A percentile compares a stretch with the other conserved stretches of the same genome.
These are phyloP conservation scores for Scaeva pyrastri DNA, from an alignment of 2,888 invertebrate genomes.

Conservation along the genomic window DNA sequence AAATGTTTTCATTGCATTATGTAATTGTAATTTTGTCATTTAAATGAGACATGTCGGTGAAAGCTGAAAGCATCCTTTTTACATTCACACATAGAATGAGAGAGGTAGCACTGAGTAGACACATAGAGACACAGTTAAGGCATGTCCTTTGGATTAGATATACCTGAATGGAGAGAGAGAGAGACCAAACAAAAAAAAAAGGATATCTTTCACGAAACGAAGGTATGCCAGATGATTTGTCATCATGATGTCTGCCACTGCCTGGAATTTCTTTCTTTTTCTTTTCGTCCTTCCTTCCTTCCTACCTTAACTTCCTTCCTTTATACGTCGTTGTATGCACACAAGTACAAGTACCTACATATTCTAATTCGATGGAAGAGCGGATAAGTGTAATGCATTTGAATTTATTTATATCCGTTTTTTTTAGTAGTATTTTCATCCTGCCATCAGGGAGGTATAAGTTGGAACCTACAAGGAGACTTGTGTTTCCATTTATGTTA, in stretches of 20 bases:
- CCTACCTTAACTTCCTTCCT: no score
- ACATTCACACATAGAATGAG: no score
- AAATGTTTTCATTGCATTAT: conserved; percentile 73
- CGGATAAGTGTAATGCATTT: conserved; percentile 69
- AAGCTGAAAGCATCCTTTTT: conserved; percentile 32
- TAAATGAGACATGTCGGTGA: conserved; percentile 71
- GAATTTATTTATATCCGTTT: conserved; percentile 57
- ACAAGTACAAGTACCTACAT: conserved; percentile 7
- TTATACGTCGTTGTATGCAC: no score
- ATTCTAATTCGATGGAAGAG: conserved; percentile 68
- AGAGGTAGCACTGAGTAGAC: no score
- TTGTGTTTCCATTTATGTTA: conserved; percentile 42
- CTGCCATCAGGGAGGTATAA: neutral
- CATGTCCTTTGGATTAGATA: conserved; percentile 8
- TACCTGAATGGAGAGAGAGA: neutral
- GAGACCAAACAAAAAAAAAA: neutral
- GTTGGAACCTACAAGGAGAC: neutral
- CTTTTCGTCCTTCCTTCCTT: no score
- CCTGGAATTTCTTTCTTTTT: neutral
- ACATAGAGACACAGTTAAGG: neutral
- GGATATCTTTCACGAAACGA: conserved; percentile 2
- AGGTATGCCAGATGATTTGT: conserved; percentile 59
- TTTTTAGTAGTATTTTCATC: neutral
- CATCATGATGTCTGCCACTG: conserved; percentile 58
- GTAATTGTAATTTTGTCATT: conserved; percentile 73